Base-by-base conservation (phyloP, 2,888 invertebrate species). In the Andrena bicolor region DNA sequence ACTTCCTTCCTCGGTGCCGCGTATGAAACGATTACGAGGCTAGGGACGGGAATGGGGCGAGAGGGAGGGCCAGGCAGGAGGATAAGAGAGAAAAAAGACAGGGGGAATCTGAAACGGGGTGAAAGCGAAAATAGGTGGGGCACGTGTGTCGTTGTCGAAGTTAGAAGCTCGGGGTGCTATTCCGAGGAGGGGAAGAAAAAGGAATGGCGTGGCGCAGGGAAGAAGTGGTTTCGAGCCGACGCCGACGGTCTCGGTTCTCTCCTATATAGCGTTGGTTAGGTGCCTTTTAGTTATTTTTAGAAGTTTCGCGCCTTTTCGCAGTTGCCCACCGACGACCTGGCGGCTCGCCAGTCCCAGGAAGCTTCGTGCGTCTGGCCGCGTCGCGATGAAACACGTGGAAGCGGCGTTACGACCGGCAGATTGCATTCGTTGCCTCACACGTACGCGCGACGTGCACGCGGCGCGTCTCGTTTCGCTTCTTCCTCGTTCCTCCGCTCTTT, bases 281-380 rank as follows among this genome's bases (percentile, higher is more conserved):
- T 76, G 84, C 68, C 56, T 69, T 51, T 35, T 48, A 35, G 69
- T 69, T 89, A 89, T 89, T 84, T 86, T 81, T 85, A 84, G 86
- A 73, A 56, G 81, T 89, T 89, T 89, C 88, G 88, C 88, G 89
- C 87, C 88, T 89, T 88, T 89, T 89, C 80, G 65, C 84, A 66
- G 70, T 69, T 76, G 68, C 69, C 61, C 75, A 69, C 30, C 79
- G 79, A 49, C 82, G 85, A 63, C 84, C 82, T 88, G 89, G 89
- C 85, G 13, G 4, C 49, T 1, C 10, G 87, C 88, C 89, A 88
- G 75, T 35, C 64, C 75, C 74, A 68, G 60, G 20, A 53, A 77
- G 82, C 82, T 86, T 85, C 89, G 84, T 68, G 79, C 23, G 78
- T 65, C 81, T 66, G 69, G 63, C 32, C 63, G n/a, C 60, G 35